phyloP scores from a whole-genome alignment of 2,888 invertebrate genomes.

The Disparrhopalites patrizii region DNA sequence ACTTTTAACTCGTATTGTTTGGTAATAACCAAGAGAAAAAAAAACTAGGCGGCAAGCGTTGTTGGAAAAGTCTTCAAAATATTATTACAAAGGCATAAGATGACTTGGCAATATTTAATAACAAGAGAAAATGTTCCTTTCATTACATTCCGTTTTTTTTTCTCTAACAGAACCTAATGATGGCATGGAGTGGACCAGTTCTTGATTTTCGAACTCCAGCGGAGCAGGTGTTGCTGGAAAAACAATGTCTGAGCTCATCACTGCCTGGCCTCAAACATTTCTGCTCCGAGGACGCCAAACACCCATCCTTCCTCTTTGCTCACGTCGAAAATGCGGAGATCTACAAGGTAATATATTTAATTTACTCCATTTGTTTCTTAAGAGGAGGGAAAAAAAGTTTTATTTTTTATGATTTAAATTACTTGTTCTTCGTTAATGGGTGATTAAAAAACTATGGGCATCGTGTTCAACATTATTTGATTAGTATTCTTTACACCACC shows the following conservation, averaged over 20 bases:
- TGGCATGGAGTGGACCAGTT: constrained; percentile 17
- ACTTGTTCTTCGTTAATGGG: neutral
- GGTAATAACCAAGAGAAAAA: no score
- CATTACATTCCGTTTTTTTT: no score
- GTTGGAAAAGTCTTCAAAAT: no score
- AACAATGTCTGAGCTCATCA: constrained; percentile 12
- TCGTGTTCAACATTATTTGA: no score
- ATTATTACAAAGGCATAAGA: no score
- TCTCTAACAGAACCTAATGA: neutral
- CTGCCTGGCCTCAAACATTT: constrained; percentile 8
- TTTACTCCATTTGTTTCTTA: neutral
- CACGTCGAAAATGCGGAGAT: constrained; percentile 17
- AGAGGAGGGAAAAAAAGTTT: neutral
- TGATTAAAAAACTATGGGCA: no score
- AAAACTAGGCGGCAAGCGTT: no score
- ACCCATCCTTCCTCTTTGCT: constrained; percentile 13
- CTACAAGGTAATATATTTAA: neutral
- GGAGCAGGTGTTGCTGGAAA: constrained; percentile 15
- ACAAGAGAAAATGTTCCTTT: no score
- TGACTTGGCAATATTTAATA: no score
- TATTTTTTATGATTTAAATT: neutral
- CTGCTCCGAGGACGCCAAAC: constrained; percentile 18
- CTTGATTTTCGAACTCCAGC: constrained; percentile 12
- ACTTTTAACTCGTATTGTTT: no score
- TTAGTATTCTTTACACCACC: no score